phyloP scores from a whole-genome alignment of 2,113 vertebrate species.

The Cygnus atratus region DNA sequence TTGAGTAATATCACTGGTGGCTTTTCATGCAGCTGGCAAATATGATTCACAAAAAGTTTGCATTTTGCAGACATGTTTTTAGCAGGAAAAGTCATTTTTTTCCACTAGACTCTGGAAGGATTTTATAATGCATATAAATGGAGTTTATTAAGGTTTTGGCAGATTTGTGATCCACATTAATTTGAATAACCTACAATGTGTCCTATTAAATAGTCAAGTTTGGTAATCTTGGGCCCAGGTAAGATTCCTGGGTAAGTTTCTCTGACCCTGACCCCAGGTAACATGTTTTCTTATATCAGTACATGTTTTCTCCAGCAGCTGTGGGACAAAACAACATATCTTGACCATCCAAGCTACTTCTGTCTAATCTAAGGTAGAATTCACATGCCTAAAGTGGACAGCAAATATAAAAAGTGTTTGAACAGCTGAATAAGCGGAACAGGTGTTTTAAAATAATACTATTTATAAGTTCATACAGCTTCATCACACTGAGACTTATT shows the following conservation, averaged over 20 bases:
- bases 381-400: neutral
- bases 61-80: neutral
- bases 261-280: neutral
- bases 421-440: neutral
- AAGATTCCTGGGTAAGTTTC: neutral
- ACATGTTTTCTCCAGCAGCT: neutral
- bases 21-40: neutral
- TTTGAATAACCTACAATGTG: neutral
- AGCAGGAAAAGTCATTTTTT: constrained; percentile 8
- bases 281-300: neutral
- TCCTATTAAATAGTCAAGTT: neutral
- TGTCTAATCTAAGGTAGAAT: neutral
- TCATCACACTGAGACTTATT: neutral
- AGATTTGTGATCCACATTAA: neutral
- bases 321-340: neutral
- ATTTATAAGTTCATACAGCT: neutral
- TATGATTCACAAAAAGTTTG: neutral
- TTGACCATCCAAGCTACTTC: neutral
- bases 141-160: neutral
- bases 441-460: neutral
- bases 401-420: neutral
- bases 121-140: neutral
- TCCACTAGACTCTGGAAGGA: neutral
- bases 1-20: neutral
- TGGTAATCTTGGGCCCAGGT: neutral